These are phyloP conservation scores for Rattus rattus DNA, from an alignment of 2,113 vertebrate genomes.

Conservation along the genomic window DNA sequence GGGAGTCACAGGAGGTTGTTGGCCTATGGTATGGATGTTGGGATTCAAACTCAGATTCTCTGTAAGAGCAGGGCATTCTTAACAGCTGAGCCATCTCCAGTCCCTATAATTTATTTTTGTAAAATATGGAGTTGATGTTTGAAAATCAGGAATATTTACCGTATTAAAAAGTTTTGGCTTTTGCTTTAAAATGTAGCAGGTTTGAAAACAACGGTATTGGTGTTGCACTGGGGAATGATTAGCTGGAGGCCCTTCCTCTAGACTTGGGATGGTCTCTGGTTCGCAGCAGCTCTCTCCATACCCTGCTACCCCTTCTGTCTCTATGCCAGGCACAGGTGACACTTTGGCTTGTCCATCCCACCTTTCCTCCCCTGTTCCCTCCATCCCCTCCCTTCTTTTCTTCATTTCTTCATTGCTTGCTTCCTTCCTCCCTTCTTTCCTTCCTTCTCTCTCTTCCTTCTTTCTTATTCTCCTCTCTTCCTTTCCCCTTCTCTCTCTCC, in stretches of 20 bases:
- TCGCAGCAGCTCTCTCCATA: neutral
- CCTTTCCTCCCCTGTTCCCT: too few relatives aligned
- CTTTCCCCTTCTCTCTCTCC: fast-evolving
- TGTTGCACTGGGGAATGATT: neutral
- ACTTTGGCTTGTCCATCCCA: neutral
- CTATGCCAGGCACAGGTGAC: neutral
- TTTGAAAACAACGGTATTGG: neutral
- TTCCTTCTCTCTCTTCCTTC: fast-evolving
- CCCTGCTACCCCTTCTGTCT: neutral
- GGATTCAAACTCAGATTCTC: neutral
- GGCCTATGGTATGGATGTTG: too few relatives aligned
- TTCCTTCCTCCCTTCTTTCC: neutral
- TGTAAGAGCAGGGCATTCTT: neutral
- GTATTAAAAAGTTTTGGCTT: neutral
- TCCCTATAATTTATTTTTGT: slow-evolving; percentile 8
- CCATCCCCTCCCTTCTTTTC: too few relatives aligned
- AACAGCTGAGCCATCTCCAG: neutral
- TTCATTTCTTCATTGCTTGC: neutral
- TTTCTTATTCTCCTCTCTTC: neutral
- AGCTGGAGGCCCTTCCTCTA: neutral
- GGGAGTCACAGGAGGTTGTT: neutral
- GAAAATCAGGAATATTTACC: neutral
- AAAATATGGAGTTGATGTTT: neutral
- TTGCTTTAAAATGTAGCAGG: neutral
- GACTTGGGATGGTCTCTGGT: neutral